These are phyloP conservation scores for Xestoiulus laeticollis DNA, from an alignment of 2,888 invertebrate species.

Conservation along the genomic window DNA sequence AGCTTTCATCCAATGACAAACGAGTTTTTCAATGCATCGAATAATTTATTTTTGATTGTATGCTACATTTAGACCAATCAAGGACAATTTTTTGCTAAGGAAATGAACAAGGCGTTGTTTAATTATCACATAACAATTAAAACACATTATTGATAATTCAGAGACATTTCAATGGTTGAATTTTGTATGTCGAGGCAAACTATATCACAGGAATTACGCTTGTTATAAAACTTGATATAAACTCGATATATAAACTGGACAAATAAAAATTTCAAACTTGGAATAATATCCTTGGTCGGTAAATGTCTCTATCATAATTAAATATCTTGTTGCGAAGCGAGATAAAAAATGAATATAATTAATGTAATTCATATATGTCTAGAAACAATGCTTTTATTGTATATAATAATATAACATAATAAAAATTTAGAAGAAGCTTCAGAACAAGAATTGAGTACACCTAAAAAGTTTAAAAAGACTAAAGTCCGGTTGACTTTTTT, in stretches of 20 bases:
- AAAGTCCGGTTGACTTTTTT: not conserved
- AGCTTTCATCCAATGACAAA: constrained; percentile 10
- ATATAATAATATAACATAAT: not conserved
- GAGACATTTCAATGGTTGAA: not conserved
- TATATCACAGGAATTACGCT: constrained; percentile 25
- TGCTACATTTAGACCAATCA: not conserved
- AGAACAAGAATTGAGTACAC: not conserved
- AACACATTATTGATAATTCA: constrained; percentile 31
- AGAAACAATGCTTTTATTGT: not conserved
- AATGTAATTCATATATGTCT: not conserved
- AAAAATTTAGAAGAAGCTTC: not conserved
- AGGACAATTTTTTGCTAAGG: not conserved
- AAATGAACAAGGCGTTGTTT: not conserved
- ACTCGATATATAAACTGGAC: not conserved
- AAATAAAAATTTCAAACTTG: not conserved
- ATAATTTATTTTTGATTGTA: not conserved
- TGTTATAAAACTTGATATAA: constrained; percentile 31
- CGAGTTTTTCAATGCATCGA: not conserved
- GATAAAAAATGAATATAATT: not conserved
- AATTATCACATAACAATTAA: constrained; percentile 43
- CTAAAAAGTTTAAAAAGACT: not conserved
- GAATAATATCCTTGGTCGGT: not conserved
- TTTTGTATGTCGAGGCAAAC: constrained; percentile 38
- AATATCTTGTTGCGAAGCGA: not conserved
- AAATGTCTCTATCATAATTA: constrained; percentile 8